Percentiles rank a stretch among this genome's conserved stretches.
Conservation (phyloP, 2,888 invertebrate genomes). For the Cataglyphis altisquamis region DNA sequence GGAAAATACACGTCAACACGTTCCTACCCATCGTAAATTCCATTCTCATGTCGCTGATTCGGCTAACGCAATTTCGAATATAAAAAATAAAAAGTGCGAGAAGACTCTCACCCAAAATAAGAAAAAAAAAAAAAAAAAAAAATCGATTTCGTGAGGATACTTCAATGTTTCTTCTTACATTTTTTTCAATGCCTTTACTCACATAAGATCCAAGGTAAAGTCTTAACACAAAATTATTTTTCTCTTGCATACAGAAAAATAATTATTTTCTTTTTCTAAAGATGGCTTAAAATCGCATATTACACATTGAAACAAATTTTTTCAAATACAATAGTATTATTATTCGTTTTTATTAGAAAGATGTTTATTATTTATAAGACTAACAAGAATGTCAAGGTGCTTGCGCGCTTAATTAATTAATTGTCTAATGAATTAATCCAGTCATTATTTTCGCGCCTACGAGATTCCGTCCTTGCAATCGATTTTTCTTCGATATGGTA, state of each 20-base stretch:
- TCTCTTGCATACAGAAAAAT: background rate
- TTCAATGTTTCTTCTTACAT: background rate
- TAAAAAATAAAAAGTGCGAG: slow-evolving; percentile 6
- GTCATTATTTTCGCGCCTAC: slow-evolving; percentile 69
- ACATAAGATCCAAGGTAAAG: background rate
- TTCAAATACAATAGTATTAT: background rate
- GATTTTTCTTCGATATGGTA: slow-evolving; percentile 63
- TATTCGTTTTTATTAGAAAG: background rate
- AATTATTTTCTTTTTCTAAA: background rate
- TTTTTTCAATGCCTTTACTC: background rate
- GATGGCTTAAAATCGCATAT: background rate
- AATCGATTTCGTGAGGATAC: background rate
- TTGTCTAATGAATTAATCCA: slow-evolving; percentile 65
- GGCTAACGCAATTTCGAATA: slow-evolving; percentile 37
- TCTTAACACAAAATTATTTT: background rate
- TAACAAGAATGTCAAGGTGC: slow-evolving; percentile 26
- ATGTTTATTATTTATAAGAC: slow-evolving; percentile 9
- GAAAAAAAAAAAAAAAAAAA: slow-evolving; percentile 11
- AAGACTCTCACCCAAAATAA: background rate
- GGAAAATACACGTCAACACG: slow-evolving; percentile 60
- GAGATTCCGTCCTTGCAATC: slow-evolving; percentile 72
- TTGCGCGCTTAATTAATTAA: slow-evolving; percentile 53
- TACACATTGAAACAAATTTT: background rate
- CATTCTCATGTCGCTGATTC: slow-evolving; percentile 56
- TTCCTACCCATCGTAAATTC: slow-evolving; percentile 64